Evolutionary conservation across 2,888 invertebrate genomes (phyloP), one percentile per base, ranked within the genome.

Genomic region (Polymixis flavicincta): DNA sequence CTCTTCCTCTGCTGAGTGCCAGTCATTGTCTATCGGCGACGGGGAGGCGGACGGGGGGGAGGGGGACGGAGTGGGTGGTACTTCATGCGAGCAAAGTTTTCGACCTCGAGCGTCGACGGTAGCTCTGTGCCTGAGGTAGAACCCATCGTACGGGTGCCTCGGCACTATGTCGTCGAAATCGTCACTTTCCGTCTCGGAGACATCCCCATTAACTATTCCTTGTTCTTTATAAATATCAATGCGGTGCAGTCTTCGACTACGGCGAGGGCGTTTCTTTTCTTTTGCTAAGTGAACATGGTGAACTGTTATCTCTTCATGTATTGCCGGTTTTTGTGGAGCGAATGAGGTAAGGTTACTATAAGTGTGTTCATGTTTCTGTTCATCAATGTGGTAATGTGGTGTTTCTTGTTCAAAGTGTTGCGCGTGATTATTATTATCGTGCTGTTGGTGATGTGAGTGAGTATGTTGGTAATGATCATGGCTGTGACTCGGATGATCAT

Each of bases 91-190:
- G 86, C 96, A 96, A 71, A 96, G 90, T 88, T 96, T 96, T 71
- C 92, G 92, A 70, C 96, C 96, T 50, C 90, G 90, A 25, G 93
- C 88, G 83, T 96, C 95, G 84, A 96, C 90, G 65, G 95, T 94
- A 52, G 90, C 87, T 87, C 89, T 92, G 86, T 97, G 96, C 82
- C 94, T 92, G 85, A 96, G 91, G 82, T 96, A 96, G 88, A 93
- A 97, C 32, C 94, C 95, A 86, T 96, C 96, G 78, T 96, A 96
- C 9, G 96, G 96, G 85, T 97, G 96, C 80, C 96, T 92, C n/a
- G 96, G 96, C 72, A 90, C 90, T 71, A 93, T 88, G 74, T 94
- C 94, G 64, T 95, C 95, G 71, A 89, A 86, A 82, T 88, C 88
- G 54, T 93, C 93, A 87, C 90, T 91, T 61, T 95, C 95, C 52